Percentiles rank a stretch among this genome's conserved stretches.
Evolutionary conservation across 2,797 vertebrate species (phyloP).

Genomic region (Cynodonichthys magdalenae): DNA sequence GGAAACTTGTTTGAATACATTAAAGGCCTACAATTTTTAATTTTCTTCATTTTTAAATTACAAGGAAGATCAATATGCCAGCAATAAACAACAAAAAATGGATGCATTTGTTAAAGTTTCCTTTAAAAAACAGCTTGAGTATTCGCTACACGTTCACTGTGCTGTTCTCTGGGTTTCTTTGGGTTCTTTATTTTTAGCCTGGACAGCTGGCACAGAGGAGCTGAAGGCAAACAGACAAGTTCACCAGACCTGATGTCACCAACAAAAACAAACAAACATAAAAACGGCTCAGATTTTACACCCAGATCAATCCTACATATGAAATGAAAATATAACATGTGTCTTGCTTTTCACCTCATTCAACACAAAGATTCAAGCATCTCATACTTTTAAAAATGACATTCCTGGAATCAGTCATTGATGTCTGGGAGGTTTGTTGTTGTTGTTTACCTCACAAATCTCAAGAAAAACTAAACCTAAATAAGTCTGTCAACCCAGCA

Average conservation of each 20-base stretch:
- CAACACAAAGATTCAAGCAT: background rate
- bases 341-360: background rate
- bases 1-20: too few species aligned
- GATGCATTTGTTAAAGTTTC: slow-evolving; percentile 14
- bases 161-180: slow-evolving; percentile 52
- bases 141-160: background rate
- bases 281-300: background rate
- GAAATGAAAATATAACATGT: background rate
- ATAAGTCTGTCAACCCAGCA: slow-evolving; percentile 41
- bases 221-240: slow-evolving; percentile 36
- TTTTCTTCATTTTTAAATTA: too few species aligned
- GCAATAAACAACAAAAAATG: slow-evolving; percentile 4
- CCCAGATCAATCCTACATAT: background rate
- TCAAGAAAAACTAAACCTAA: slow-evolving; percentile 51
- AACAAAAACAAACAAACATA: slow-evolving; percentile 7
- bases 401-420: slow-evolving; percentile 12
- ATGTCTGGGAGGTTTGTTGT: slow-evolving; percentile 8
- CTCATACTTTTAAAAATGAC: background rate
- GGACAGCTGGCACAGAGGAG: slow-evolving; percentile 55
- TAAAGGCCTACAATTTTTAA: too few species aligned
- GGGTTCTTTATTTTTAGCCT: slow-evolving; percentile 71
- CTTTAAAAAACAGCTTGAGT: slow-evolving; percentile 31
- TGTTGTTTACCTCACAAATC: slow-evolving; percentile 22
- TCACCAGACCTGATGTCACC: slow-evolving; percentile 27
- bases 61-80: background rate